Evolutionary conservation across 1,140 invertebrate genomes (phyloP), one percentile per base, ranked within the genome.

Genomic region (Doryteuthis pealeii): DNA sequence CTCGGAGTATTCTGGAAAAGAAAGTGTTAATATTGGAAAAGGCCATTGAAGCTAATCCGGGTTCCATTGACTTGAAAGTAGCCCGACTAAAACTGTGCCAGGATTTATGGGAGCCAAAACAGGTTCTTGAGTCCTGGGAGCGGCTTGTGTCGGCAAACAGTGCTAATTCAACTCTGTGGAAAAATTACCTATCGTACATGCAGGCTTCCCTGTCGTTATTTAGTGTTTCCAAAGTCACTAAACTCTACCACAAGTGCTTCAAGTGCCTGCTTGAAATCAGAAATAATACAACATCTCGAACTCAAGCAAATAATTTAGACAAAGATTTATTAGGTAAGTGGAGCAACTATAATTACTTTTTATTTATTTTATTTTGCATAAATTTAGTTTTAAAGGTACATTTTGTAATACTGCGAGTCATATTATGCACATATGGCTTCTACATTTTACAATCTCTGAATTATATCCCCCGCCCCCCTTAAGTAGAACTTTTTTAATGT

Each of bases 11-110:
- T 35, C 73, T 88, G 22, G 89, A 90, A 70, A 90, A 88, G 75
- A 90, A 90, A 76, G 68, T 89, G 30, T 76, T 87, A 22, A 88
- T 90, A 65, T 73, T 90, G 32, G 87, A 89, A 6, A 86, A 87
- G 77, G 89, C 89, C 30, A 76, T 90, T n/a, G 83, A 85, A 72
- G 75, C 79, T 28, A 90, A 90, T 79, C 87, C 88, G 0, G 83
- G 79, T 35, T 84, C 81, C 31, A 77, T 89, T 30, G 73, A 83
- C 26, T 75, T 90, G 40, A 82, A 86, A 49, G 49, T 89, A 28
- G 78, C 81, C 35, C 86, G 85, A 72, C 75, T 90, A 22, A 84
- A 89, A 70, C 72, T 89, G 4, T 81, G 83, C 70, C 74, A 81
- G 65, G 79, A 85, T 62, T 74, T 86, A 22, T 86, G 82, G 85